These are phyloP conservation scores for Dipodomys stephensi DNA, from an alignment of 2,113 vertebrate genomes.

Conservation along the genomic window DNA sequence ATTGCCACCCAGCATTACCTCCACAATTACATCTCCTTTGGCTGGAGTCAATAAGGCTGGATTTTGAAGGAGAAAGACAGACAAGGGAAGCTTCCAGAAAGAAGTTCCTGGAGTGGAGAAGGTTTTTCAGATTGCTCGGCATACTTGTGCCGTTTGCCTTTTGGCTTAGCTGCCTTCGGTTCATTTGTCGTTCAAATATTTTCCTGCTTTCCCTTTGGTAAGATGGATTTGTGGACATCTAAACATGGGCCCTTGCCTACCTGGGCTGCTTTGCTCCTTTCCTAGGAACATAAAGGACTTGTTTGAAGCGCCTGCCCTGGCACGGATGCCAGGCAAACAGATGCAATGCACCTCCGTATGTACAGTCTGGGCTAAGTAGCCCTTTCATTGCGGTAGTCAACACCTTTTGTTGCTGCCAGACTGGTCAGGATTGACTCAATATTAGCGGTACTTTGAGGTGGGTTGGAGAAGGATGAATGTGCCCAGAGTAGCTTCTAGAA, in stretches of 20 bases:
- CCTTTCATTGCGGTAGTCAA: slow-evolving; percentile 57
- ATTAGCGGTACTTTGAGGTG: slow-evolving; percentile 58
- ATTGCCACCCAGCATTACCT: neutral
- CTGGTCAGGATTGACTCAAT: slow-evolving; percentile 31
- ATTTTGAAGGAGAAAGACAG: slow-evolving; percentile 20
- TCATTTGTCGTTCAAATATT: slow-evolving; percentile 46
- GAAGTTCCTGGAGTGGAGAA: neutral
- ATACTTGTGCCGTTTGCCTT: slow-evolving; percentile 45
- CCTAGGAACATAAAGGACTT: slow-evolving; percentile 51
- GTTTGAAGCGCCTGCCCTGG: slow-evolving; percentile 68
- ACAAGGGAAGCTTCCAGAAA: neutral
- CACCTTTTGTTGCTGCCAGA: slow-evolving; percentile 73
- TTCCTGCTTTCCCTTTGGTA: slow-evolving; percentile 42
- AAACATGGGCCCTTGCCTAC: neutral
- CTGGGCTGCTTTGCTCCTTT: slow-evolving; percentile 61
- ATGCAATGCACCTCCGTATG: slow-evolving; percentile 35
- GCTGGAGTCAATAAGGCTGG: neutral
- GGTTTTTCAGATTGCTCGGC: neutral
- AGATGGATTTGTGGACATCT: slow-evolving; percentile 41
- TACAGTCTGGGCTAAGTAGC: slow-evolving; percentile 45
- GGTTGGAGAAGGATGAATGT: slow-evolving; percentile 41
- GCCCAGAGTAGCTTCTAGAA: slow-evolving; percentile 37
- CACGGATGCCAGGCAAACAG: slow-evolving; percentile 54
- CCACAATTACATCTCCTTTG: neutral
- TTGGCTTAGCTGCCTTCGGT: neutral